phyloP scores from a whole-genome alignment of 2,888 invertebrate species.

The Amphipoea lucens region DNA sequence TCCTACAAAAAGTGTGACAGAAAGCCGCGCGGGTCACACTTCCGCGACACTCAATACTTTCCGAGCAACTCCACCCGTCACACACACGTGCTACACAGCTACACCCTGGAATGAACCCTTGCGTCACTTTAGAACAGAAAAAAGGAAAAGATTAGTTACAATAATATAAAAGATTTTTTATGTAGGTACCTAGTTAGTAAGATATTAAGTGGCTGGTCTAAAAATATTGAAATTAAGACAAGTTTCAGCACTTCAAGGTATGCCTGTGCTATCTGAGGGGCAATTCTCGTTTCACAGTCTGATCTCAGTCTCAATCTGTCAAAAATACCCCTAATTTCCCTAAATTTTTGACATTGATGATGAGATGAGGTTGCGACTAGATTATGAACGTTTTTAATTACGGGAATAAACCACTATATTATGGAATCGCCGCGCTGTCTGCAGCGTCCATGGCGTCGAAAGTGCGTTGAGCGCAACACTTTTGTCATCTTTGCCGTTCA shows the following conservation, averaged over 20 bases:
- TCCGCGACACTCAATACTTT: constrained; percentile 82
- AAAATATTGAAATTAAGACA: background rate
- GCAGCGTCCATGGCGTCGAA: background rate
- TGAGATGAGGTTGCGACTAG: no score
- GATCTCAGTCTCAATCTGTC: no score
- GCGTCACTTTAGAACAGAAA: constrained; percentile 18
- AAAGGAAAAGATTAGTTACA: background rate
- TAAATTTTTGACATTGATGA: no score
- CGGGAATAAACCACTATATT: background rate
- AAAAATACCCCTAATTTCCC: no score
- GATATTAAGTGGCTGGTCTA: background rate
- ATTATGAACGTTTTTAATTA: no score
- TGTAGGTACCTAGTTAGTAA: background rate
- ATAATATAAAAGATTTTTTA: background rate
- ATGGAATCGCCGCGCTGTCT: background rate
- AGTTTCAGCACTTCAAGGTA: background rate
- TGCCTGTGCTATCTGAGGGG: no score
- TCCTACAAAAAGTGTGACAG: constrained; percentile 78
- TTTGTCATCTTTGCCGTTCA: background rate
- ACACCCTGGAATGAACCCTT: constrained; percentile 32
- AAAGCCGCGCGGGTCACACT: constrained; percentile 76
- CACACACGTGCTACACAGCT: constrained; percentile 77
- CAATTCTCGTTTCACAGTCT: no score
- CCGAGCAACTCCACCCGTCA: constrained; percentile 55
- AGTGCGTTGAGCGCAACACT: background rate